Conservation (phyloP, 2,113 vertebrate species). For the Eidolon helvum region DNA sequence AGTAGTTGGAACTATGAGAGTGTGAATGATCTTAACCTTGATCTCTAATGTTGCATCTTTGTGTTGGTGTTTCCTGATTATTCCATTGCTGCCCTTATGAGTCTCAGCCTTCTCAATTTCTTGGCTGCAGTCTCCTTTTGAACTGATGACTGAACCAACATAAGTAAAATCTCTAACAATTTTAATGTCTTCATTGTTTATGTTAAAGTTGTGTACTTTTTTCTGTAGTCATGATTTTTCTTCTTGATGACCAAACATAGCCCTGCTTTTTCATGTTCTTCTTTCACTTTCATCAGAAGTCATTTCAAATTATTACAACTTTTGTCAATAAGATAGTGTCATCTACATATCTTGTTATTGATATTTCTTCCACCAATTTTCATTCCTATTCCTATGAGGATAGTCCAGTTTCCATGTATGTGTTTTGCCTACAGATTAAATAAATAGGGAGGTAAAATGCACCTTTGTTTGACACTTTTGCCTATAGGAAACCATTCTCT, state of each 20-base stretch:
- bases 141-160: not conserved
- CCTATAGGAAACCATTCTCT: not conserved
- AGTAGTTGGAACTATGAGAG: not conserved
- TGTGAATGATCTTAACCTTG: not conserved
- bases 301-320: not conserved
- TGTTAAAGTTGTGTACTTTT: not conserved
- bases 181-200: no score
- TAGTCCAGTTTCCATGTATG: not conserved
- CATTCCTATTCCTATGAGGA: not conserved
- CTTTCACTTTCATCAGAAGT: not conserved
- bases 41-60: not conserved
- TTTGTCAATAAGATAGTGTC: not conserved
- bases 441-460: not conserved
- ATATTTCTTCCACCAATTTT: not conserved
- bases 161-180: not conserved
- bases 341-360: not conserved
- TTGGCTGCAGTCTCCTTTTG: not conserved
- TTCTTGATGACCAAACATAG: not conserved
- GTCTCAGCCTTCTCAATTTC: not conserved
- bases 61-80: not conserved
- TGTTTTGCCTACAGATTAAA: not conserved
- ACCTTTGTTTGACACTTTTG: not conserved
- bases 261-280: not conserved
- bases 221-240: not conserved
- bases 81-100: not conserved